A percentile compares a stretch with the other conserved stretches of the same genome.
Conservation (phyloP, 2,113 vertebrate species). For the Atrichornis clamosus region DNA sequence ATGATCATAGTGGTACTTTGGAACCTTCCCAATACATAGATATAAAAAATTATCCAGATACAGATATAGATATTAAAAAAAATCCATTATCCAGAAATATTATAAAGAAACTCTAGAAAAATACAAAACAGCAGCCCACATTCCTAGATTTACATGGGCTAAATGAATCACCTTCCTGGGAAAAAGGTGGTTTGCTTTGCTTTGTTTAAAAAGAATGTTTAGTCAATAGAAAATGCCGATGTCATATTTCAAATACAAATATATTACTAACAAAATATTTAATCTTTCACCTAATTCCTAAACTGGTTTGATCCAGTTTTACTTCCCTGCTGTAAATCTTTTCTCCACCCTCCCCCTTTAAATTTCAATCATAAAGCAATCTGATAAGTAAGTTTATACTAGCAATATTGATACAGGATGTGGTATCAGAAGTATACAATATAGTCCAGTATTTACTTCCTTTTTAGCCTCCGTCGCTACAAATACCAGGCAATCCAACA, state of each 20-base stretch:
- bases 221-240: constrained; percentile 19
- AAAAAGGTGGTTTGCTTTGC: neutral
- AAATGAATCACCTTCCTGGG: neutral
- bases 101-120: neutral
- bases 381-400: neutral
- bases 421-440: neutral
- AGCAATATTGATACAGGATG: neutral
- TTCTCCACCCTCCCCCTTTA: neutral
- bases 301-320: neutral
- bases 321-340: neutral
- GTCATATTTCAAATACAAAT: constrained; percentile 26
- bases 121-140: neutral
- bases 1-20: neutral
- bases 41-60: neutral
- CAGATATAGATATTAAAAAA: neutral
- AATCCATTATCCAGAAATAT: neutral
- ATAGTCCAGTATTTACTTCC: neutral
- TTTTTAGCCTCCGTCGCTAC: neutral
- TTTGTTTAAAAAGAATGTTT: neutral
- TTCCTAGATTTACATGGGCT: neutral
- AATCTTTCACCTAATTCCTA: neutral
- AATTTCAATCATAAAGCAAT: neutral
- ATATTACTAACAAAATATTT: neutral
- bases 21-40: neutral
- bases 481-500: neutral